Evolutionary conservation across 2,888 invertebrate species (phyloP), one percentile per base, ranked within the genome.

Genomic region (Anthrax anthrax): DNA sequence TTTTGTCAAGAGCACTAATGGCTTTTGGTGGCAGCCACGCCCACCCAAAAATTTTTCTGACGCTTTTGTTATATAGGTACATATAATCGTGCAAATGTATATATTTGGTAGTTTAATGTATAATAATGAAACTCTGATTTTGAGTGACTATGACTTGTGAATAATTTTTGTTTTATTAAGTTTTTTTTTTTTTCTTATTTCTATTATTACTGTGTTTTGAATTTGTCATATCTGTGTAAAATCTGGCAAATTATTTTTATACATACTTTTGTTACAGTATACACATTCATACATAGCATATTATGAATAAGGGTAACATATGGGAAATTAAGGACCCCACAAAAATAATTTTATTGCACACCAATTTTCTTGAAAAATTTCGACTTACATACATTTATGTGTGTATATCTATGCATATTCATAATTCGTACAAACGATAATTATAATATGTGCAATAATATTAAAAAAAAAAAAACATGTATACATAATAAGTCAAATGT

Each of bases 231-330:
- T n/a, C n/a, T n/a, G n/a, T n/a, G n/a, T 32, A 32, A 5, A 12
- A 32, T 32, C 12, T 12, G 29, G 29, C 9, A 32, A 12, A 32
- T 32, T 12, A 32, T 32, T 23, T 23, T 23, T 23, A 6, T 23
- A 6, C 8, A 23, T 23, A 23, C 8, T 23, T 6, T 23, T 23
- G 23, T 23, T 23, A 4, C 8, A 6, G 23, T 23, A 32, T 12
- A 32, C 29, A 32, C 9, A 32, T 32, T 4, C 8, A 32, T 12
- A 32, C 29, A 32, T 4, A 32, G 8, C 29, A 32, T 9, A 32
- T 32, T 12, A 46, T 40, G 46, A 37, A 32, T 32, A 12, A 46
- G 46, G 46, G 46, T 46, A 41, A 46, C 46, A 46, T 46, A 46
- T 46, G 46, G 46, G 46, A 46, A 46, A 41, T 27, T 46, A 18